Evolutionary conservation across 2,113 vertebrate species (phyloP).

Genomic region (Hippocampus comes): DNA sequence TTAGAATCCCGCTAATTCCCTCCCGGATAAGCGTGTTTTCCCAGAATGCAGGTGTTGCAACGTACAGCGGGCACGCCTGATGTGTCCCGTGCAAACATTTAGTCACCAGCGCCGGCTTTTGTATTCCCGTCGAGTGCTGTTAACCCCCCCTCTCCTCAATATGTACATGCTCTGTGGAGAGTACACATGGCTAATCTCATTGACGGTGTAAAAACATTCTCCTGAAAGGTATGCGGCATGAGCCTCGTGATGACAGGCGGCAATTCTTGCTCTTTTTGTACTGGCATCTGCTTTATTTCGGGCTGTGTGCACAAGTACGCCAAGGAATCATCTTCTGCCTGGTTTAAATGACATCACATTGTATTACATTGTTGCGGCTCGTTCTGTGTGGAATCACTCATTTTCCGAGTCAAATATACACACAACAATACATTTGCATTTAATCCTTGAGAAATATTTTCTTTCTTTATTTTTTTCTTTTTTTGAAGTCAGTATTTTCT

Average conservation of each 20-base stretch:
- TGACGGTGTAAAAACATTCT: conserved; percentile 46
- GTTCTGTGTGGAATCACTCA: too few relatives aligned
- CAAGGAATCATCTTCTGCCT: conserved; percentile 44
- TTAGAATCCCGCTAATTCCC: conserved; percentile 59
- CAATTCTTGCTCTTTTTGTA: conserved; percentile 44
- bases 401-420: too few relatives aligned
- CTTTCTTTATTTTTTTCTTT: too few relatives aligned
- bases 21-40: conserved; percentile 45
- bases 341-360: not conserved
- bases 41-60: conserved; percentile 60
- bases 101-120: conserved; percentile 57
- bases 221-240: conserved; percentile 32
- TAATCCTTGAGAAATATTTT: too few relatives aligned
- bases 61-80: conserved; percentile 31
- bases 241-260: conserved; percentile 45
- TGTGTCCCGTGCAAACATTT: conserved; percentile 59
- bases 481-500: too few relatives aligned
- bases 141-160: conserved; percentile 22
- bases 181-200: conserved; percentile 60
- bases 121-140: conserved; percentile 41
- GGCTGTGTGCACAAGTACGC: conserved; percentile 19
- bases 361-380: too few relatives aligned
- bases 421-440: too few relatives aligned
- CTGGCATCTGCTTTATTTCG: conserved; percentile 22
- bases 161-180: conserved; percentile 29